phyloP scores from a whole-genome alignment of 2,888 invertebrate genomes.

The Noctua fimbriata region DNA sequence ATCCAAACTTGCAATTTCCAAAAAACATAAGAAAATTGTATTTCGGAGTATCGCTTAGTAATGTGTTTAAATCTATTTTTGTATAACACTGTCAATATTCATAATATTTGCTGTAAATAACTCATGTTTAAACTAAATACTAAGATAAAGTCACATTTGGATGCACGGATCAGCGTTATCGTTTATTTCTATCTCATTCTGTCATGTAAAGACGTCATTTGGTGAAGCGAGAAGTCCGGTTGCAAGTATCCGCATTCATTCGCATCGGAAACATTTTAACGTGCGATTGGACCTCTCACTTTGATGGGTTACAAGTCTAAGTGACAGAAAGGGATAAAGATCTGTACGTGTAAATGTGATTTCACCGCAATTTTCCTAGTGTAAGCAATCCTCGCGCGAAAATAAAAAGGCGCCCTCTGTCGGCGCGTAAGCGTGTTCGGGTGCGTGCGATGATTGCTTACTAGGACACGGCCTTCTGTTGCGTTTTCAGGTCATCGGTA shows the following conservation, averaged over 20 bases:
- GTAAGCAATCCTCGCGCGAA: background rate
- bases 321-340: background rate
- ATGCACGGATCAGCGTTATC: background rate
- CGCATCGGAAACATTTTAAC: background rate
- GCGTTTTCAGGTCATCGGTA: slow-evolving; percentile 7
- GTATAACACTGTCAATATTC: background rate
- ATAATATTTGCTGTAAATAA: slow-evolving; percentile 14
- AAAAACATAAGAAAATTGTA: background rate
- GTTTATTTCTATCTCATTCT: background rate
- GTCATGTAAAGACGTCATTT: background rate
- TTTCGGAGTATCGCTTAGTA: background rate
- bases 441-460: background rate
- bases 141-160: background rate
- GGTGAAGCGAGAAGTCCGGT: background rate
- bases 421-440: no score
- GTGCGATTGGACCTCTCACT: background rate
- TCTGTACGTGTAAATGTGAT: background rate
- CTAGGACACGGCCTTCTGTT: background rate
- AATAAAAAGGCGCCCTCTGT: background rate
- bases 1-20: background rate
- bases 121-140: background rate
- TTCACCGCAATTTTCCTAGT: background rate
- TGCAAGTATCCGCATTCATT: background rate
- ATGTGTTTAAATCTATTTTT: background rate
- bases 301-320: background rate